These are phyloP conservation scores for Labeo catla DNA, from an alignment of 2,113 vertebrate species.

Conservation along the genomic window DNA sequence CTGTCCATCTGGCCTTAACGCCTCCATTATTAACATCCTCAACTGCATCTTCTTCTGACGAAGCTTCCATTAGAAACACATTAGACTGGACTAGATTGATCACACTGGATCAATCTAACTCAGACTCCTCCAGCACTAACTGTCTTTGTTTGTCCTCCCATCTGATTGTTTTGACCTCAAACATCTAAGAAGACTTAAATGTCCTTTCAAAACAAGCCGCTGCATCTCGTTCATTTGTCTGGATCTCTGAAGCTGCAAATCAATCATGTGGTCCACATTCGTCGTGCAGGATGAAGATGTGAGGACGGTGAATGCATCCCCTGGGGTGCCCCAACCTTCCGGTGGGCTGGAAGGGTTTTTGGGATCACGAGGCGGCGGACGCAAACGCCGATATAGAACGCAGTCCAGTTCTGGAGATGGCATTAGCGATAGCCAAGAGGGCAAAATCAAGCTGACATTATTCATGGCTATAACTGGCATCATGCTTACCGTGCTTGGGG, in stretches of 20 bases:
- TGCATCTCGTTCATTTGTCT: neutral
- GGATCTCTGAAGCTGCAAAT: neutral
- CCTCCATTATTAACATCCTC: slow-evolving; percentile 38
- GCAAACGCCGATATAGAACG: slow-evolving; percentile 62
- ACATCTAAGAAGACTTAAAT: slow-evolving; percentile 14
- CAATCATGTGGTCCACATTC: slow-evolving; percentile 86
- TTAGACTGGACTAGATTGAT: neutral
- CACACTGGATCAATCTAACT: neutral
- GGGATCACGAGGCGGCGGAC: slow-evolving; percentile 64
- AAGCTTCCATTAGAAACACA: neutral
- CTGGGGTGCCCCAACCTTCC: slow-evolving; percentile 31
- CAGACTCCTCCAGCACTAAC: neutral
- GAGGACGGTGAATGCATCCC: slow-evolving; percentile 21
- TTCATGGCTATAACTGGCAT: slow-evolving; percentile 82
- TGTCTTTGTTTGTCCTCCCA: neutral
- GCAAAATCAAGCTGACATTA: slow-evolving; percentile 84
- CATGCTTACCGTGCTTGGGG: slow-evolving; percentile 81
- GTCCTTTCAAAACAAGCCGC: slow-evolving; percentile 9
- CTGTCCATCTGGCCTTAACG: slow-evolving; percentile 42
- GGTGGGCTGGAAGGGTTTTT: slow-evolving; percentile 61
- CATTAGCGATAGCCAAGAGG: slow-evolving; percentile 79
- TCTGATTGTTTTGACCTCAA: neutral
- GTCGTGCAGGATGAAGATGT: slow-evolving; percentile 81
- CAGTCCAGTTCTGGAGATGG: slow-evolving; percentile 52
- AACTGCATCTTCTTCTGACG: slow-evolving; percentile 24